Evolutionary conservation across 2,113 vertebrate species (phyloP), one percentile per base, ranked within the genome.

Genomic region (Petaurus breviceps): DNA sequence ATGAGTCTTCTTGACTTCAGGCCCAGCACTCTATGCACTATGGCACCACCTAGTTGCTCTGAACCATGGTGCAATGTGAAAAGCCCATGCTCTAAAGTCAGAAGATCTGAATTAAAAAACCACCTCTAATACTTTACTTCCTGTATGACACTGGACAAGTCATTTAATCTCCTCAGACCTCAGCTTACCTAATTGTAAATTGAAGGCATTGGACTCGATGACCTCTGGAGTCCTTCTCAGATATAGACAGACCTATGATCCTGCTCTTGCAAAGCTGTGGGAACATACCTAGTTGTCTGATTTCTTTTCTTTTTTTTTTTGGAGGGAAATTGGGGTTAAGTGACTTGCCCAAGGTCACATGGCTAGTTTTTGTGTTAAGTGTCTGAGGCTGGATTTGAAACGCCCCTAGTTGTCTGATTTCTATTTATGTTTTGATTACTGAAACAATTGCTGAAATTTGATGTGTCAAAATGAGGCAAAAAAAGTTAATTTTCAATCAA

Each of bases 401-500:
- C 47, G 47, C 47, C 47, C 47, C 47, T 49, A 3, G 4, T 49
- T 49, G 47, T 98, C 98, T 95, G 84, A 98, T 96, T 98, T 98
- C 94, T 97, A 97, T 93, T 77, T 96, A 93, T 96, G 94, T 97
- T 97, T 92, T 57, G 91, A 98, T 96, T 97, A 98, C 98, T 97
- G 97, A 96, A 96, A 93, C 97, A 95, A 97, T 51, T 51, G 0
- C 51, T 51, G 9, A 51, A 51, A 51, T 96, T 53, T 94, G 57
- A 97, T 97, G 97, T 98, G 96, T 98, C 95, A 5, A 97, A 94
- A 51, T 28, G 84, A 96, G 94, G 96, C 89, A 96, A 98, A 96
- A 51, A 43, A 97, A 98, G 97, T 95, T 97, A 98, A 98, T 97
- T 96, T 98, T 98, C 96, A 94, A 43, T 94, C 84, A 97, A 95